Evolutionary conservation across 2,888 invertebrate species (phyloP).

Genomic region (Harmothoe impar): DNA sequence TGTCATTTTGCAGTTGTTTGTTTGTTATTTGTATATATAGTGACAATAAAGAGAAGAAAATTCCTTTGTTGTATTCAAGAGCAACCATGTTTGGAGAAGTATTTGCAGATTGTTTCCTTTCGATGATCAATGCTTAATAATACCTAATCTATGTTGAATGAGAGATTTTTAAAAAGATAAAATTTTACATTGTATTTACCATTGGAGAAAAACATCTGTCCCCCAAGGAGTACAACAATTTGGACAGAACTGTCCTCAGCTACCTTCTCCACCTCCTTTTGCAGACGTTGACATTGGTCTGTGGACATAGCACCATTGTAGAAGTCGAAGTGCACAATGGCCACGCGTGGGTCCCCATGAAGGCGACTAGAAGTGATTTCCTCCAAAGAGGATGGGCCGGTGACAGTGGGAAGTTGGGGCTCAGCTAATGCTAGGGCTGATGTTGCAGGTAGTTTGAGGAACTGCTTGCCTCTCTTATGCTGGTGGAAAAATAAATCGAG

Average conservation of each 20-base stretch:
- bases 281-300: conserved; percentile 9
- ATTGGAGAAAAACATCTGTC: conserved; percentile 3
- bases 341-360: not conserved
- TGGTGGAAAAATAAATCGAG: not conserved
- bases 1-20: too few relatives aligned
- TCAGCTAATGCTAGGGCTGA: not conserved
- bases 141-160: too few relatives aligned
- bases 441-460: conserved; percentile 15
- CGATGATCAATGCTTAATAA: too few relatives aligned
- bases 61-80: too few relatives aligned
- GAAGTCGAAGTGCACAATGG: conserved; percentile 46
- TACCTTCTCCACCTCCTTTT: not conserved
- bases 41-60: too few relatives aligned
- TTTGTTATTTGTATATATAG: too few relatives aligned
- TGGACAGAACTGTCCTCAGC: not conserved
- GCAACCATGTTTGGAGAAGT: too few relatives aligned
- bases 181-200: too few relatives aligned
- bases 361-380: not conserved
- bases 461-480: not conserved
- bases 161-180: too few relatives aligned
- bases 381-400: conserved; percentile 18
- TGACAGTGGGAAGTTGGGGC: not conserved
- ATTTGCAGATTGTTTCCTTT: too few relatives aligned
- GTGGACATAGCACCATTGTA: conserved; percentile 52
- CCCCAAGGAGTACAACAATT: not conserved